Evolutionary conservation across 2,888 invertebrate genomes (phyloP).

Genomic region (Caenorhabditis zanzibari): DNA sequence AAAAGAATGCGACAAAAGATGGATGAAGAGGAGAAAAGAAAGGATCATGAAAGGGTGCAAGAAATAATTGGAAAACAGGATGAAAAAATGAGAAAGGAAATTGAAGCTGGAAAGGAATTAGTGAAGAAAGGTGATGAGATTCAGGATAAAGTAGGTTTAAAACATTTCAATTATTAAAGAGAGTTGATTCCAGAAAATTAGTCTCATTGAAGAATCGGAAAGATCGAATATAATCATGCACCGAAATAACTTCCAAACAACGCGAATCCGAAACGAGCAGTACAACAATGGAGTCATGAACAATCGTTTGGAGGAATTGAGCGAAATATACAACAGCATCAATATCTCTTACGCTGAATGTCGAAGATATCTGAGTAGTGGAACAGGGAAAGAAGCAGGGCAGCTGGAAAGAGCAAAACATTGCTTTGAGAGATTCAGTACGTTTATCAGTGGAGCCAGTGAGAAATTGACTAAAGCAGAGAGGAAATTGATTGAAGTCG

Average conservation of each 20-base stretch:
- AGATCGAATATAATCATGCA: background rate
- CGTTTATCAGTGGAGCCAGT: background rate
- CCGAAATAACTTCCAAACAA: background rate
- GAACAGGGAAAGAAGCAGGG: background rate
- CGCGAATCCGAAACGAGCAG: background rate
- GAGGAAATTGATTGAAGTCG: background rate
- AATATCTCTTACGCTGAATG: background rate
- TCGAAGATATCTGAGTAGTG: background rate
- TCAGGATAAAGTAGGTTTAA: constrained; percentile 1
- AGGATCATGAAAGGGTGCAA: background rate
- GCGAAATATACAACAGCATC: too few species aligned
- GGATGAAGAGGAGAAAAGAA: background rate
- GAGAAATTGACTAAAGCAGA: background rate
- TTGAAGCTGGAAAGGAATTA: background rate
- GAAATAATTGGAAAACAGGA: background rate
- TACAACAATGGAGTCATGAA: background rate
- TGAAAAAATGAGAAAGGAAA: background rate
- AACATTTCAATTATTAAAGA: background rate
- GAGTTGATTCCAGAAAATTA: constrained; percentile 2
- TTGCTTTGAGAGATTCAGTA: background rate
- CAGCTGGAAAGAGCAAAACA: background rate
- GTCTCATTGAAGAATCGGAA: background rate
- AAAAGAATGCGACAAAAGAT: background rate
- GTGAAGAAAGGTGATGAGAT: constrained; percentile 1
- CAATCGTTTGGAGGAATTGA: background rate